A percentile compares a stretch with the other conserved stretches of the same genome.
Conservation (phyloP, 2,888 invertebrate species). For the Eupithecia abbreviata region DNA sequence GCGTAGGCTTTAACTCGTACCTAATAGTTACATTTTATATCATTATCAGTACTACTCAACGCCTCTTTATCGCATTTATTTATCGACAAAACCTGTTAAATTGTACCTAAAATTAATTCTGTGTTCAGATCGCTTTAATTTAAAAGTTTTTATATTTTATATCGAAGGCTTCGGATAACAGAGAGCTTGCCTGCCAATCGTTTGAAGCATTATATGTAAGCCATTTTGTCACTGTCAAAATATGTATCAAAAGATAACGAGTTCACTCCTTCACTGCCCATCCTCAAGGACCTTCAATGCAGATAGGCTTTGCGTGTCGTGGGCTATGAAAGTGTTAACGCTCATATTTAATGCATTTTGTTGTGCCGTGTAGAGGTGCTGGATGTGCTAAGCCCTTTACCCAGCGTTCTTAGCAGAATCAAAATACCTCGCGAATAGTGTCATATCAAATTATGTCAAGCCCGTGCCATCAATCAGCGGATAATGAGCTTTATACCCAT, state of each 20-base stretch:
- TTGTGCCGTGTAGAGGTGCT: not conserved
- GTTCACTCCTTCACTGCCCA: too few species aligned
- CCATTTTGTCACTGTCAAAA: not conserved
- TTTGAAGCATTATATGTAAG: not conserved
- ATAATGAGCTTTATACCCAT: constrained; percentile 13
- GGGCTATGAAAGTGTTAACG: too few species aligned
- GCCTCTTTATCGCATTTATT: too few species aligned
- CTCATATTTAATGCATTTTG: not conserved
- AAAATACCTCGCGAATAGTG: constrained; percentile 54
- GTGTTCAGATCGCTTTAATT: too few species aligned
- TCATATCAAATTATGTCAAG: constrained; percentile 10
- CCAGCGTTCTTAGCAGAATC: constrained; percentile 48
- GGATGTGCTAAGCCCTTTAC: not conserved
- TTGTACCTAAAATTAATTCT: too few species aligned
- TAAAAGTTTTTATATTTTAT: not conserved
- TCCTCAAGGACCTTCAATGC: too few species aligned
- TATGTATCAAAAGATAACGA: too few species aligned
- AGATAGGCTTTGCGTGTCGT: too few species aligned
- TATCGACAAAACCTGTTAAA: too few species aligned
- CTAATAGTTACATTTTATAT: not conserved
- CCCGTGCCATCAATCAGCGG: not conserved
- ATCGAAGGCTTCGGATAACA: not conserved
- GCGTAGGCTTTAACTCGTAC: not conserved
- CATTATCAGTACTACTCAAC: too few species aligned
- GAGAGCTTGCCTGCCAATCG: not conserved